Base-by-base conservation (phyloP, 2,113 vertebrate species). In the Protomyctophum bolini region DNA sequence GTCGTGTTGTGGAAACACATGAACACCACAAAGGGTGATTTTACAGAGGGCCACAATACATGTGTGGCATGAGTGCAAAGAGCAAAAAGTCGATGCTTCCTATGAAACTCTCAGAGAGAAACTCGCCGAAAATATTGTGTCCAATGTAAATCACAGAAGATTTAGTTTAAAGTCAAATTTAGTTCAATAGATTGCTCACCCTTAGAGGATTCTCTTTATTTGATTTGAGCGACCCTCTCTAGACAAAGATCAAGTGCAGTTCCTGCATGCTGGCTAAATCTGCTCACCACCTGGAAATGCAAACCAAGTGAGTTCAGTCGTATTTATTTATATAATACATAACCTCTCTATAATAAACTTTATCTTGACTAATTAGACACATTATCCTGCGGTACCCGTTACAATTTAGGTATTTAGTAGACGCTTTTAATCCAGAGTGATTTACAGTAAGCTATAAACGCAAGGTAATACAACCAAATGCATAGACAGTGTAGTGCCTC, bases 1-100 rank as follows among this genome's bases (percentile, higher is more conserved):
- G 12, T 47, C n/a, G 6, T 83, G 81, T 86, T 84, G 80, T 73
- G 68, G 63, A 84, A 80, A 84, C 73, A 48, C 76, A 67, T 69
- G 75, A 81, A 87, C 83, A 61, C 62, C 78, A 88, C 88, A 83
- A 88, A 86, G 83, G 81, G 80, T 60, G 73, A 75, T 88, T 87
- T 86, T 76, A 74, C 74, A 77, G 65, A 77, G 68, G 77, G 70
- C 45, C 58, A 85, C 84, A 84, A 87, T 77, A 81, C 81, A 60
- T 79, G 84, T 81, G 85, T 85, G 21, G 21, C 82, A 74, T 70
- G 76, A 79, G 72, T 60, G 75, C 80, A 86, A 81, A 86, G 83
- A 75, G 75, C 70, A 76, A 71, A 41, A 41, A 81, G 75, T 61
- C 63, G 12, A 3, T 70, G 76, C 60, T 79, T 68, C 76, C 67